Base-by-base conservation (phyloP, 1,140 invertebrate genomes). In the Trinorchestia longiramus region DNA sequence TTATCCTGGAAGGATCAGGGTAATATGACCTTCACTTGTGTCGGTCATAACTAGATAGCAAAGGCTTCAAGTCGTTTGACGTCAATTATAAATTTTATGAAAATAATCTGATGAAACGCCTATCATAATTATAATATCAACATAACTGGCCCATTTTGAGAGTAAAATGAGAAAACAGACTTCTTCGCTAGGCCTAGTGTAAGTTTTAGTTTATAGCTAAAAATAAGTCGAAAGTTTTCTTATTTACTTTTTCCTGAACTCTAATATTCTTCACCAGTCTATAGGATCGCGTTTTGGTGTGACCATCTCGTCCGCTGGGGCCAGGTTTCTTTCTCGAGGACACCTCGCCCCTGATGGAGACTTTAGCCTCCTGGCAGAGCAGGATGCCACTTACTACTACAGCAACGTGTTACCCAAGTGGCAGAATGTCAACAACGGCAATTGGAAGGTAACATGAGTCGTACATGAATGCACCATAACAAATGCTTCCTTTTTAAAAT, bases 391-490 rank as follows among this genome's bases (percentile, higher is more conserved):
- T 0, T 97, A 96, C 91, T 97, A 97, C 77, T 97, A 96, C 95
- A 96, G 96, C 43, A 97, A 97, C 95, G 96, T 96, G 57, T 95
- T 96, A 0, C 97, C 97, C 17, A 96, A 97, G 43, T 97, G 96
- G 96, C 97, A 97, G 95, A 43, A 96, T 88, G 96, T 97, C 62
- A 97, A 97, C 91, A 97, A 97, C 95, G 97, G 97, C 19, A 97
- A 97, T 95, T 97, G 97, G 97, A 99, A 99, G 97, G 98, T 98
- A 96, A 77, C 62, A 36, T 77, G 62, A 15, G n/a, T n/a, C n/a
- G n/a, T n/a, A n/a, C n/a, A n/a, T n/a, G n/a, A n/a, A n/a, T n/a
- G n/a, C n/a, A n/a, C n/a, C n/a, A n/a, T n/a, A n/a, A n/a, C n/a
- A n/a, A n/a, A n/a, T n/a, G n/a, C n/a, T n/a, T n/a, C n/a, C n/a